A percentile compares a stretch with the other conserved stretches of the same genome.
phyloP scores from a whole-genome alignment of 2,113 vertebrate genomes.

The Dasyurus viverrinus region DNA sequence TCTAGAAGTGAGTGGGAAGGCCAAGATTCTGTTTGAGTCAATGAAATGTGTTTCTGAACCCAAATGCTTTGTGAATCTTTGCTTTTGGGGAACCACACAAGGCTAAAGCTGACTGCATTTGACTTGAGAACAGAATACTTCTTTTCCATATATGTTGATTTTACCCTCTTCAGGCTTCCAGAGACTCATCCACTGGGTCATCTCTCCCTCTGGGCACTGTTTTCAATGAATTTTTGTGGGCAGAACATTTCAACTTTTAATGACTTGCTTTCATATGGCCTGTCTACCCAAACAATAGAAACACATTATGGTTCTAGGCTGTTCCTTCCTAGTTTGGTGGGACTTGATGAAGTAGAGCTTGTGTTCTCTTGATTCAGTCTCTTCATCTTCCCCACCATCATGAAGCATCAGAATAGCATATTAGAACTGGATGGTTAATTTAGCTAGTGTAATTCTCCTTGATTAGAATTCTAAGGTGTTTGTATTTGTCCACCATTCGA shows the following conservation, averaged over 20 bases:
- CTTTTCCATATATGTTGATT: neutral
- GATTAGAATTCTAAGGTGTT: neutral
- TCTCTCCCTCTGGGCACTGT: neutral
- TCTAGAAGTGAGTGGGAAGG: neutral
- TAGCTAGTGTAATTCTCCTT: neutral
- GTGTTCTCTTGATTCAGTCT: neutral
- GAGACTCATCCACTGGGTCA: neutral
- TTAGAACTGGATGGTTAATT: neutral
- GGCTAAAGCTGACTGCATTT: neutral
- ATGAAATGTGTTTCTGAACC: neutral
- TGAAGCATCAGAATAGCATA: neutral
- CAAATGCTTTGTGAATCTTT: conserved; percentile 9
- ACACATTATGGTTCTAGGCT: neutral
- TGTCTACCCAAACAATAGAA: neutral
- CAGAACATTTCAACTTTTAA: neutral
- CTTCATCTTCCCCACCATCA: neutral
- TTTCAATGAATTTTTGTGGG: neutral
- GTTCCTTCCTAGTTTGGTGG: neutral
- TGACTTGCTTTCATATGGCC: neutral
- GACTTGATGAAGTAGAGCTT: neutral
- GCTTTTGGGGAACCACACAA: neutral
- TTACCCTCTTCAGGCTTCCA: neutral
- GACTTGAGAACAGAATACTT: neutral
- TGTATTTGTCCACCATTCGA: neutral
- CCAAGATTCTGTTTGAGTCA: neutral